Conservation (phyloP, 2,797 vertebrate species). For the Oreochromis grahami region DNA sequence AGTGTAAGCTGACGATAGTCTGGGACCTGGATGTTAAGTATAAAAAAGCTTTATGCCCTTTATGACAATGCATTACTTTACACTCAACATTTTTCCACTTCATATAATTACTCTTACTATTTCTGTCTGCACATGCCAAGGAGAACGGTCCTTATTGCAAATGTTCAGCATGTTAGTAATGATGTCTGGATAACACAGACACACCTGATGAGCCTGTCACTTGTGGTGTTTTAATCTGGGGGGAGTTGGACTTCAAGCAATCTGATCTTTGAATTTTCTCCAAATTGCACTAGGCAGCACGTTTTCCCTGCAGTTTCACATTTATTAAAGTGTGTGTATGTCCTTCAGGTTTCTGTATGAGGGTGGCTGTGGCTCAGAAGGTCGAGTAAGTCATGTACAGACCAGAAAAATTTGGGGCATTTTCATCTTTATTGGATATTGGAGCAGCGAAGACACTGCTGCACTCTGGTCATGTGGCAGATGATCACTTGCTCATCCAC, state of each 20-base stretch:
- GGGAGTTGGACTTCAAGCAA: background rate
- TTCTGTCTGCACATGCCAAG: background rate
- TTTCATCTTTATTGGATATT: background rate
- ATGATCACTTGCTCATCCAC: background rate
- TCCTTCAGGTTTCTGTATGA: background rate
- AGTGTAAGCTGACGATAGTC: background rate
- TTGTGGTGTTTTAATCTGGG: too few species aligned
- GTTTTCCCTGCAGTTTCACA: rapidly evolving
- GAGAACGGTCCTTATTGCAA: background rate
- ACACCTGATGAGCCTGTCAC: background rate
- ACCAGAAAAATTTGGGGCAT: background rate
- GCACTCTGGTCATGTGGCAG: background rate
- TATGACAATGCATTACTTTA: background rate
- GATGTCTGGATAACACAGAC: background rate
- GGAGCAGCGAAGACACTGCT: background rate
- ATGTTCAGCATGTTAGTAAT: background rate
- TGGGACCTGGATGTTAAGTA: background rate
- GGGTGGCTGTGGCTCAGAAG: background rate
- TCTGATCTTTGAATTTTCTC: background rate
- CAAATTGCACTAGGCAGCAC: background rate
- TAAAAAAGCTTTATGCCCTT: background rate
- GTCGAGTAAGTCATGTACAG: background rate
- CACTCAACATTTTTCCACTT: background rate
- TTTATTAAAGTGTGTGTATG: background rate
- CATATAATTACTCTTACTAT: background rate